A percentile compares a stretch with the other conserved stretches of the same genome.
Evolutionary conservation across 2,888 invertebrate species (phyloP).

Genomic region (Pammene fasciana): DNA sequence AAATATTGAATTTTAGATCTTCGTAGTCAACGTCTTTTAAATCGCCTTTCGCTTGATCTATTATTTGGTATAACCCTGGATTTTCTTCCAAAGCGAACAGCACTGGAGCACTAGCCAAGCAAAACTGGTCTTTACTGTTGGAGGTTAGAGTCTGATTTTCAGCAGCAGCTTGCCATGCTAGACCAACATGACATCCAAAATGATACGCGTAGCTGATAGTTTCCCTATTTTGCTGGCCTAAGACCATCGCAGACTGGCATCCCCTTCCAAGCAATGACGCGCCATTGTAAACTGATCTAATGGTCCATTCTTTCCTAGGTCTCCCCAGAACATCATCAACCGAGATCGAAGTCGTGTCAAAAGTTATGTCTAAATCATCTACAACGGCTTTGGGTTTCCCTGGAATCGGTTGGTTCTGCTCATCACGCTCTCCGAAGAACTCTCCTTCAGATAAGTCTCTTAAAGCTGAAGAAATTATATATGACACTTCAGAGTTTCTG

Average conservation of each 20-base stretch:
- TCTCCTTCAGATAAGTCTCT: slow-evolving; percentile 92
- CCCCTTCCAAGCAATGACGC: slow-evolving; percentile 87
- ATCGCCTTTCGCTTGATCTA: slow-evolving; percentile 85
- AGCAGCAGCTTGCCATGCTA: slow-evolving; percentile 89
- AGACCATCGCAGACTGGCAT: slow-evolving; percentile 90
- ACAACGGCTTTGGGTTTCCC: slow-evolving; percentile 79
- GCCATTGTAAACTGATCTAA: slow-evolving; percentile 87
- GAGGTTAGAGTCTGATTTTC: slow-evolving; percentile 76
- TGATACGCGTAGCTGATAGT: slow-evolving; percentile 89
- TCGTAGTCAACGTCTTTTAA: slow-evolving; percentile 87
- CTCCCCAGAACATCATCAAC: slow-evolving; percentile 78
- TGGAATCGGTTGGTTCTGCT: slow-evolving; percentile 89
- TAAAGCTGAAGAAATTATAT: slow-evolving; percentile 90
- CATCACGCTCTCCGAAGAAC: slow-evolving; percentile 90
- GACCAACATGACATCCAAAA: slow-evolving; percentile 91
- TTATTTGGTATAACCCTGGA: slow-evolving; percentile 85
- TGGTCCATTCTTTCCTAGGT: slow-evolving; percentile 88
- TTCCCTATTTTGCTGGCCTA: slow-evolving; percentile 87
- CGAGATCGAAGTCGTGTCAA: slow-evolving; percentile 70
- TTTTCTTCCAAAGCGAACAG: slow-evolving; percentile 92
- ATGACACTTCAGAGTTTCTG: slow-evolving; percentile 88
- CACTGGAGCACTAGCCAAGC: slow-evolving; percentile 91
- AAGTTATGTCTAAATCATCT: slow-evolving; percentile 66
- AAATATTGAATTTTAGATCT: slow-evolving; percentile 78
- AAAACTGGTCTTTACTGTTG: slow-evolving; percentile 87